A percentile compares a stretch with the other conserved stretches of the same genome.
phyloP scores from a whole-genome alignment of 2,888 invertebrate species.

The Dermolepida albohirtum region DNA sequence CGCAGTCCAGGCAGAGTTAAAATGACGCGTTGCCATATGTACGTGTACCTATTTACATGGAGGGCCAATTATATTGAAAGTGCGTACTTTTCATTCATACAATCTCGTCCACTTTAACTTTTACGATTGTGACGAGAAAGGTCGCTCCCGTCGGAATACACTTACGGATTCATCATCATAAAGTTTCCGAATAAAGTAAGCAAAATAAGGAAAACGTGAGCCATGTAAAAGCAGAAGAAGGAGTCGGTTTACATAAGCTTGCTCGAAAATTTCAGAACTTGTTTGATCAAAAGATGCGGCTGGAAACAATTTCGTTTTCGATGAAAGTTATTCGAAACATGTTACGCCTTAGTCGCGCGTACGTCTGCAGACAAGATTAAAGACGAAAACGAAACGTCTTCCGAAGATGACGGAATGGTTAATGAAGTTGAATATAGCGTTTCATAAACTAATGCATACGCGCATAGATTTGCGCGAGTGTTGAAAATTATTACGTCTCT shows the following conservation, averaged over 20 bases:
- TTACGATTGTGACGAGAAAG: no score
- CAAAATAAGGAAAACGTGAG: not conserved
- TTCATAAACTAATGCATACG: not conserved
- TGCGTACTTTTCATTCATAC: no score
- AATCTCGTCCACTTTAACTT: no score
- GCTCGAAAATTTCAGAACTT: slow-evolving; percentile 19
- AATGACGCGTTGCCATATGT: no score
- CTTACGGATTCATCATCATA: not conserved
- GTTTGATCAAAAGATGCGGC: slow-evolving; percentile 19
- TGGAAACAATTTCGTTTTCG: slow-evolving; percentile 4
- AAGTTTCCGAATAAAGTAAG: not conserved
- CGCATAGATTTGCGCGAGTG: not conserved
- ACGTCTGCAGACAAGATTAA: slow-evolving; percentile 4
- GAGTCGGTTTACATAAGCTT: slow-evolving; percentile 10
- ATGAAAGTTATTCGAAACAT: slow-evolving; percentile 15
- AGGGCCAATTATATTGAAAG: no score
- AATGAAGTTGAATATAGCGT: not conserved
- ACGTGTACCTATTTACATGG: no score
- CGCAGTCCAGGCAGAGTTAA: no score
- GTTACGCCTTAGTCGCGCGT: not conserved
- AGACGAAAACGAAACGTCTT: not conserved
- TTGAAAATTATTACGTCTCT: not conserved
- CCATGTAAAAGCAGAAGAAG: not conserved
- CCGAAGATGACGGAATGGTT: slow-evolving; percentile 9
- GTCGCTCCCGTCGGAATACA: not conserved